These are phyloP conservation scores for Exephanes ischioxanthus DNA, from an alignment of 2,888 invertebrate genomes.

Conservation along the genomic window DNA sequence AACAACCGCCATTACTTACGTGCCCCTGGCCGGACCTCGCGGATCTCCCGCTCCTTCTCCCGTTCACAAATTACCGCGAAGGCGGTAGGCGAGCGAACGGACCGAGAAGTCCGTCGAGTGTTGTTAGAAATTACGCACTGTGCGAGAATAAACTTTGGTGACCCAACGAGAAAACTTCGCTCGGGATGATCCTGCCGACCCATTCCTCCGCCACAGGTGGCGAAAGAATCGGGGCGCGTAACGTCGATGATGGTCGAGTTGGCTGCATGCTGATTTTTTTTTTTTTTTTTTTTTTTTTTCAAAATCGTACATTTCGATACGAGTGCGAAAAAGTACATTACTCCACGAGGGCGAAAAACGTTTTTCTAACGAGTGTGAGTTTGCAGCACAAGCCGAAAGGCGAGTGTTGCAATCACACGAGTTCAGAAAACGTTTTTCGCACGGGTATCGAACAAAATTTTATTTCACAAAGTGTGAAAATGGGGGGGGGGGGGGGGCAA, in stretches of 20 bases:
- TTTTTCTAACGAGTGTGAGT: no score
- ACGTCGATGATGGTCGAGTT: slow-evolving; percentile 27
- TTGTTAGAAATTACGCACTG: slow-evolving; percentile 69
- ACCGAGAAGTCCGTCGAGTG: slow-evolving; percentile 62
- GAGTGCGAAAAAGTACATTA: no score
- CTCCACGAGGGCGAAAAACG: no score
- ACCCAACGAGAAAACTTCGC: slow-evolving; percentile 11
- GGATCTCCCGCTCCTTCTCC: slow-evolving; percentile 25
- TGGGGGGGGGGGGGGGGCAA: no score
- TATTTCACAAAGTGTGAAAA: no score
- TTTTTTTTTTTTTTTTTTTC: neutral
- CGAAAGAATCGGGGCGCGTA: slow-evolving; percentile 16
- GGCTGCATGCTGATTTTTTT: no score
- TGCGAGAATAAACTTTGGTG: slow-evolving; percentile 59
- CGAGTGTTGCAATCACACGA: no score
- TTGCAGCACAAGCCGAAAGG: no score
- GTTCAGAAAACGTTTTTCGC: no score
- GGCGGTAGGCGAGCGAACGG: slow-evolving; percentile 16
- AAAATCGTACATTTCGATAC: no score
- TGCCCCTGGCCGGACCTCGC: slow-evolving; percentile 63
- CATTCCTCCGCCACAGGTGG: neutral
- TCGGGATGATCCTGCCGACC: slow-evolving; percentile 2
- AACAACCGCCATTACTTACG: slow-evolving; percentile 72
- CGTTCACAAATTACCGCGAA: slow-evolving; percentile 47
- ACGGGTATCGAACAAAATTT: no score